Evolutionary conservation across 2,888 invertebrate species (phyloP).

Genomic region (Margaritifera margaritifera): DNA sequence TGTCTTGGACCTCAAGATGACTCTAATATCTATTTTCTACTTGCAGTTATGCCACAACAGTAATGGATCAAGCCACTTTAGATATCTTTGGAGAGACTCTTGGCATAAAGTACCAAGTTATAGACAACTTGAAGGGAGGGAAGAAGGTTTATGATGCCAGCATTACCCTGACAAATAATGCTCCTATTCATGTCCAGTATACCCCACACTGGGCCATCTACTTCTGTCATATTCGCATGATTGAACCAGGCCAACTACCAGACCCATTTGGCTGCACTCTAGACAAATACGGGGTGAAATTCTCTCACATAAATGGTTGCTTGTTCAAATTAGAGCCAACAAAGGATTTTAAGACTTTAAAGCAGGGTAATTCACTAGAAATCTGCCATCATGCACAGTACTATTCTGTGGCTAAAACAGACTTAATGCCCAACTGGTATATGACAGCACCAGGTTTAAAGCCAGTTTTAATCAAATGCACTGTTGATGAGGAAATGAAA

Average conservation of each 20-base stretch:
- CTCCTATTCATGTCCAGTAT: conserved; percentile 27
- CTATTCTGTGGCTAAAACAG: conserved; percentile 60
- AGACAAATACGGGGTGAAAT: conserved; percentile 42
- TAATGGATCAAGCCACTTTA: conserved; percentile 46
- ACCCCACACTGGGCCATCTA: conserved; percentile 59
- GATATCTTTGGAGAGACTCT: conserved; percentile 44
- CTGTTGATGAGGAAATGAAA: conserved; percentile 53
- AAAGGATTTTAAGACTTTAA: conserved; percentile 48
- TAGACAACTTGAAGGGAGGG: conserved; percentile 59
- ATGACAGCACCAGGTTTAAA: conserved; percentile 43
- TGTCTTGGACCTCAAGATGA: no score
- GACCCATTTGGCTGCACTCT: conserved; percentile 38
- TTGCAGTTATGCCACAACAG: no score
- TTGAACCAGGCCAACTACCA: conserved; percentile 55
- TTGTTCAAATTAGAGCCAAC: conserved; percentile 58
- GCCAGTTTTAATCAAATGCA: conserved; percentile 53
- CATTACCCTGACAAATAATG: conserved; percentile 50
- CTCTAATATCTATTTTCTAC: no score
- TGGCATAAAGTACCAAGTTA: conserved; percentile 48
- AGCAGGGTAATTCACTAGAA: conserved; percentile 43
- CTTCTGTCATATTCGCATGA: conserved; percentile 64
- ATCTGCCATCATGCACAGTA: conserved; percentile 57
- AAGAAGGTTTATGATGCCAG: conserved; percentile 50
- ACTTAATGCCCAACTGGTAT: conserved; percentile 65
- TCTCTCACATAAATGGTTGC: conserved; percentile 61